Percentiles rank a stretch among this genome's conserved stretches.
These are phyloP conservation scores for Spizella passerina DNA, from an alignment of 2,797 vertebrate genomes.

Conservation along the genomic window DNA sequence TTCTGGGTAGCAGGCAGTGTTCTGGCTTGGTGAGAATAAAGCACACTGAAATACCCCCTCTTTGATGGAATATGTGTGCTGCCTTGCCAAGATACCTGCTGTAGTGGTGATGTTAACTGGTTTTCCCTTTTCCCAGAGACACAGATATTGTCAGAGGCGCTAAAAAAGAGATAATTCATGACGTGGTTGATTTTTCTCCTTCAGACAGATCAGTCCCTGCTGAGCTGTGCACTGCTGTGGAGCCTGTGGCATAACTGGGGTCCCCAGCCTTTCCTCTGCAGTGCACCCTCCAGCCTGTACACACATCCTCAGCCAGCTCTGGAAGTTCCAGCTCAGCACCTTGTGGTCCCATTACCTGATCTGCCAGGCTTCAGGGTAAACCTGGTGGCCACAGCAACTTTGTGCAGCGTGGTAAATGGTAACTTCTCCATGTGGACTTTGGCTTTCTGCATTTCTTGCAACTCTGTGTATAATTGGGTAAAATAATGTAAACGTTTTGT, in stretches of 20 bases:
- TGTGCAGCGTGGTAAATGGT: fast-evolving
- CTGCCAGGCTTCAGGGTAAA: not conserved
- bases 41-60: not conserved
- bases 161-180: not conserved
- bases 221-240: fast-evolving
- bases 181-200: not conserved
- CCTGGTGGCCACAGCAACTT: not conserved
- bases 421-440: fast-evolving
- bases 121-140: not conserved
- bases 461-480: fast-evolving
- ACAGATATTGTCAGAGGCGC: not conserved
- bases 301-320: not conserved
- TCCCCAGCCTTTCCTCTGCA: not conserved
- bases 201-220: not conserved
- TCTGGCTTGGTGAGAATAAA: not conserved
- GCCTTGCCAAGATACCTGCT: not conserved
- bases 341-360: fast-evolving
- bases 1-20: not conserved
- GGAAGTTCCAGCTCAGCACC: not conserved
- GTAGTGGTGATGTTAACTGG: not conserved
- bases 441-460: not conserved
- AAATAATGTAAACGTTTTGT: not conserved
- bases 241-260: not conserved
- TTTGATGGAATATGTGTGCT: not conserved
- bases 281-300: fast-evolving